Evolutionary conservation across 30 jellyfish, hydroid and myxozoan genomes (phyloP), one percentile per base, ranked within the genome.

Genomic region (Turritopsis dohrnii): DNA sequence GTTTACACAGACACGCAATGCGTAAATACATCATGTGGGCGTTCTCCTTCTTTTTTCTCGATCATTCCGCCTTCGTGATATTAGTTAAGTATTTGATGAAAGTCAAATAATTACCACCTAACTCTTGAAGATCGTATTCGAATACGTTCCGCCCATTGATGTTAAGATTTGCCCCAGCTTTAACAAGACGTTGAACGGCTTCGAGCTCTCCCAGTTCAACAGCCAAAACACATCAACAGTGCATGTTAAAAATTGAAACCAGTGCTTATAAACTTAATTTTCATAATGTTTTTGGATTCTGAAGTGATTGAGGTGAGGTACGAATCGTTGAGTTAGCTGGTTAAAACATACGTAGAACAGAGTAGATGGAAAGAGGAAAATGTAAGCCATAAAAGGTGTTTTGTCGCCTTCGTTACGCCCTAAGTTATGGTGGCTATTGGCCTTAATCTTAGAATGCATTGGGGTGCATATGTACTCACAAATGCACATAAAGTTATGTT

Each of bases 121-220:
- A 52, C 8, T 24, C 54, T 74, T 74, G 65, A 29, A 74, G 83
- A 0, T 16, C 65, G 65, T 74, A 74, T 24, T 26, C 65, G 24
- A 74, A 29, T 72, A 52, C 65, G 41, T 74, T n/a, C 20, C 83
- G 83, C 65, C 65, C 24, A 29, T 29, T 24, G 65, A 74, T 74
- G 24, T 21, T 29, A 8, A 29, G 8, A 30, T 74, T 24, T n/a
- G 83, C 71, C 17, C 83, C 83, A 21, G 53, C 65, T 26, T 29
- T 22, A 13, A 74, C 7, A 13, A 74, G 41, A 22, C 16, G 26
- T 30, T 74, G 18, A 21, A 74, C 83, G 18, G 65, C 54, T 21
- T 74, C 65, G 16, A 23, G 9, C 13, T 22, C 24, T 16, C 83
- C 18, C 18, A 74, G 18, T 74, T 74, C 83, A 21, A 74, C 83